Conservation (phyloP, 1,140 invertebrate genomes). For the Zaprionus gabonicus region DNA sequence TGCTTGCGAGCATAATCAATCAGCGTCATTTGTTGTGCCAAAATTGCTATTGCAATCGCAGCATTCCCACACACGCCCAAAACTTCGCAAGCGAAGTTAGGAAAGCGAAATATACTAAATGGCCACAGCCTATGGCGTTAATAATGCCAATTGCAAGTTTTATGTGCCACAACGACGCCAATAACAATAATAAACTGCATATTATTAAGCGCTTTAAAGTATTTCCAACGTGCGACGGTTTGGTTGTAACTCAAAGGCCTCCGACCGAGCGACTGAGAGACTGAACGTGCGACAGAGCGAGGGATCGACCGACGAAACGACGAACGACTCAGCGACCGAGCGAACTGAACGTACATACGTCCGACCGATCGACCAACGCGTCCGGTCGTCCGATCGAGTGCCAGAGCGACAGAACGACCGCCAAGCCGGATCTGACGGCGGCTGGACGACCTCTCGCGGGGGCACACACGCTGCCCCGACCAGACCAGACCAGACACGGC, state of each 20-base stretch:
- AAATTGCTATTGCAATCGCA: conserved; percentile 46
- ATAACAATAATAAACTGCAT: conserved; percentile 82
- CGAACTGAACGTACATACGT: not conserved
- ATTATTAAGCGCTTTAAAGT: conserved; percentile 79
- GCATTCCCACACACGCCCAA: conserved; percentile 72
- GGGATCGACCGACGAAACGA: conserved; percentile 15
- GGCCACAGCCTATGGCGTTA: conserved; percentile 72
- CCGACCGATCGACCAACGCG: not conserved
- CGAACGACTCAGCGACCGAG: conserved; percentile 5
- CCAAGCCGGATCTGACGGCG: conserved; percentile 66
- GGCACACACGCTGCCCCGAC: conserved; percentile 52
- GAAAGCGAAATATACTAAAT: conserved; percentile 48
- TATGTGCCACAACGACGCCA: conserved; percentile 73
- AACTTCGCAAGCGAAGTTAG: not conserved
- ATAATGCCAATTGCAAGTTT: conserved; percentile 81
- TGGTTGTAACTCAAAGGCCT: conserved; percentile 56
- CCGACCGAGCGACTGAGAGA: conserved; percentile 33
- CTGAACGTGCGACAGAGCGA: conserved; percentile 1
- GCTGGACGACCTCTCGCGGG: conserved; percentile 75
- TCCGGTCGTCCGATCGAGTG: not conserved
- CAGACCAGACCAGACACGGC: conserved; percentile 57
- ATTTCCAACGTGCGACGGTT: conserved; percentile 69
- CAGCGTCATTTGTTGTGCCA: conserved; percentile 64
- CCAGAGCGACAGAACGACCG: conserved; percentile 35
- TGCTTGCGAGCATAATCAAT: conserved; percentile 62